Base-by-base conservation (phyloP, 2,888 invertebrate species). In the Fissipunctia ypsillon region DNA sequence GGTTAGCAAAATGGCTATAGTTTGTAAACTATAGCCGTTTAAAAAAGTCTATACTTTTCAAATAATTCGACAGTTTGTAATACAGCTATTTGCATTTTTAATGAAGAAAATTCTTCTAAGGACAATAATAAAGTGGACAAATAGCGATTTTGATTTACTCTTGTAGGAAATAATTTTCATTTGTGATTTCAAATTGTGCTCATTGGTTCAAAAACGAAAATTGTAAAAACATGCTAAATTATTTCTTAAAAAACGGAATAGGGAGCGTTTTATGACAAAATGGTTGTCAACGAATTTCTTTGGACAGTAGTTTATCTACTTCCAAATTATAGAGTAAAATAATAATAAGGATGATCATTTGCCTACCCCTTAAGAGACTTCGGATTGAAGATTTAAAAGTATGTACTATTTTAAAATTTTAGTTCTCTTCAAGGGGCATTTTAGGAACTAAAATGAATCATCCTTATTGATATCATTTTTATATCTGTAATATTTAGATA, bases 241-340 rank as follows among this genome's bases (percentile, higher is more conserved):
- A n/a, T n/a, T n/a, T n/a, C n/a, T n/a, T n/a, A n/a, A n/a, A n/a
- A n/a, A n/a, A n/a, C n/a, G n/a, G n/a, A n/a, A n/a, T n/a, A n/a
- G 45, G 64, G 63, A 77, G 65, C 68, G 41, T 61, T 61, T 72
- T 67, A 78, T 75, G 75, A 84, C 77, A 76, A 81, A 57, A 64
- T 48, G 16, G 4, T 78, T 84, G 74, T 86, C 79, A 60, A 74
- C 38, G 57, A 73, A 73, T 83, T 72, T 61, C 3, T 78, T 72
- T 72, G 66, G 60, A 75, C 0, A 66, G 60, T 70, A 50, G 1
- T 6, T 65, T 61, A 60, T 22, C 25, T 74, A 69, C 71, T 69
- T 69, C 63, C 66, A 69, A 73, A 60, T 57, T 16, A 41, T 60
- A 67, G 38, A 50, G 25, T 72, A 69, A 73, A 77, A 60, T 71